Conservation (phyloP, 1,140 invertebrate species). For the Doryteuthis pealeii region DNA sequence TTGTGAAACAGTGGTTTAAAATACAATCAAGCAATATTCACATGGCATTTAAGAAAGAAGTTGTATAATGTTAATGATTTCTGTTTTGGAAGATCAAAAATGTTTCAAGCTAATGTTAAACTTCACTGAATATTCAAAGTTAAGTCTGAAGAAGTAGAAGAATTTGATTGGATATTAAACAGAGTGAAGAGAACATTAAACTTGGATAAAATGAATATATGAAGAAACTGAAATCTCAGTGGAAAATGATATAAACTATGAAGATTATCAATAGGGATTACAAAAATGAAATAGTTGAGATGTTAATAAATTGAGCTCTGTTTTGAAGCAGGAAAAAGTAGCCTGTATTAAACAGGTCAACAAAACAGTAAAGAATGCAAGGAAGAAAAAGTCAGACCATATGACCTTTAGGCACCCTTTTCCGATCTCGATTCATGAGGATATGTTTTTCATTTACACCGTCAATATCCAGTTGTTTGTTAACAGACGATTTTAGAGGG, state of each 20-base stretch:
- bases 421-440: no score
- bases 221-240: neutral
- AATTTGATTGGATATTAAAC: neutral
- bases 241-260: neutral
- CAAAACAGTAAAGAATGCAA: neutral
- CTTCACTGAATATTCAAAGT: neutral
- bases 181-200: neutral
- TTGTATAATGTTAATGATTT: conserved; percentile 22
- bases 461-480: no score
- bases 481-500: no score
- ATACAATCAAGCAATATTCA: conserved; percentile 21
- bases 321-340: neutral
- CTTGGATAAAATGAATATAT: neutral
- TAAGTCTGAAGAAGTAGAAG: neutral
- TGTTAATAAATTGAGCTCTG: neutral
- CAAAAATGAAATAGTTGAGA: neutral
- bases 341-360: neutral
- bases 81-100: conserved; percentile 18
- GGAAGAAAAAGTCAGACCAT: neutral
- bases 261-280: neutral
- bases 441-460: no score
- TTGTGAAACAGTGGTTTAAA: conserved; percentile 21
- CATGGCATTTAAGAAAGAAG: neutral
- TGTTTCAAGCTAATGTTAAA: neutral
- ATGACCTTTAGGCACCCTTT: no score